A percentile compares a stretch with the other conserved stretches of the same genome.
phyloP scores from a whole-genome alignment of 2,113 vertebrate species.

The Leptobrachium ailaonicum region DNA sequence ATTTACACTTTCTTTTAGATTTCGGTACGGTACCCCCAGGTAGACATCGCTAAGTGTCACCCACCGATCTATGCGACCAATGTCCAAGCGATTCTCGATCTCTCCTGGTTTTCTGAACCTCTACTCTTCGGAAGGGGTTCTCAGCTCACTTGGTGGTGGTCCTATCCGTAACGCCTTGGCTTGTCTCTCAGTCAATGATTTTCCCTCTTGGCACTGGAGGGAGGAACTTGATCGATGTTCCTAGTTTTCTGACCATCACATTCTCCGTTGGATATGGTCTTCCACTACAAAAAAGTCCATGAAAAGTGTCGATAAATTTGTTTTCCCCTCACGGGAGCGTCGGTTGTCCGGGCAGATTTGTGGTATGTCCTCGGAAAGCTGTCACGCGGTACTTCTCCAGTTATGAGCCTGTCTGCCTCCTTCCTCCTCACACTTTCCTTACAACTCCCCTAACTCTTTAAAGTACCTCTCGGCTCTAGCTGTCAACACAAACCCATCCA shows the following conservation, averaged over 20 bases:
- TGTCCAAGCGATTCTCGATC: too few species aligned
- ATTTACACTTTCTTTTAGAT: not conserved
- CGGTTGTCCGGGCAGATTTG: not conserved
- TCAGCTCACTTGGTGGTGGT: not conserved
- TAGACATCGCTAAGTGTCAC: not conserved
- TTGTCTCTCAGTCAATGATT: not conserved
- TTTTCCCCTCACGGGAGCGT: not conserved
- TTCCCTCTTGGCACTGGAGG: not conserved
- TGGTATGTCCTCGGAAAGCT: not conserved
- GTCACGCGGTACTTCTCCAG: constrained; percentile 31
- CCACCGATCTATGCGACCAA: not conserved
- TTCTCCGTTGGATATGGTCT: not conserved
- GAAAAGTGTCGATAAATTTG: not conserved
- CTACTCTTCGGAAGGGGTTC: not conserved
- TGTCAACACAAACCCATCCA: constrained; percentile 18
- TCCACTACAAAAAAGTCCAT: not conserved
- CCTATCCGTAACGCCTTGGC: not conserved
- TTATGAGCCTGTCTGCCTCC: constrained; percentile 6
- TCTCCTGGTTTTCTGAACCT: not conserved
- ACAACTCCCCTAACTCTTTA: constrained; percentile 46
- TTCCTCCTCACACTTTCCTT: constrained; percentile 35
- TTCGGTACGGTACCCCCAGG: not conserved
- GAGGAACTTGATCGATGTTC: not conserved
- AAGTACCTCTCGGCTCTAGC: constrained; percentile 40
- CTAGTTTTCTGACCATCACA: not conserved